Evolutionary conservation across 2,888 invertebrate species (phyloP).

Genomic region (Polydrusus tereticollis): DNA sequence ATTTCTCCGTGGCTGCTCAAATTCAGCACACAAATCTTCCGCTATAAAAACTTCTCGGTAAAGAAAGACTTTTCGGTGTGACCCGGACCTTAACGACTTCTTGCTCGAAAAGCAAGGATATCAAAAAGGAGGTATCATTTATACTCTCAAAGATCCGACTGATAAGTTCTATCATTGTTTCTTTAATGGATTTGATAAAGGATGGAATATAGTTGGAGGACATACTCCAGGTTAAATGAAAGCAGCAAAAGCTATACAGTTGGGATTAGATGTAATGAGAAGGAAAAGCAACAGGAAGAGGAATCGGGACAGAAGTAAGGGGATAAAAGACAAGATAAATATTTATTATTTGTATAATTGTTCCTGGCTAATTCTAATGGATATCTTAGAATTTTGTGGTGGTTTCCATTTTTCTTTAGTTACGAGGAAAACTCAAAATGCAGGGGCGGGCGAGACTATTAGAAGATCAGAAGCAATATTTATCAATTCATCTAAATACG

Average conservation of each 20-base stretch:
- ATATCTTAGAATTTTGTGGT: slow-evolving; percentile 25
- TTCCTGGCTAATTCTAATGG: slow-evolving; percentile 47
- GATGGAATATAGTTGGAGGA: neutral
- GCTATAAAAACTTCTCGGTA: slow-evolving; percentile 42
- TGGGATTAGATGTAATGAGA: slow-evolving; percentile 62
- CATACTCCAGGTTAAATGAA: neutral
- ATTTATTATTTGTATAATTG: slow-evolving; percentile 66
- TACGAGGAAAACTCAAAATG: neutral
- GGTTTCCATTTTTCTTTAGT: neutral
- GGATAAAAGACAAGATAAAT: slow-evolving; percentile 64
- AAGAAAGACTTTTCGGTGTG: slow-evolving; percentile 39
- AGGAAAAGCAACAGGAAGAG: slow-evolving; percentile 64
- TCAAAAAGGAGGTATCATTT: slow-evolving; percentile 26
- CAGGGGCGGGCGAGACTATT: neutral
- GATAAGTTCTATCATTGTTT: neutral
- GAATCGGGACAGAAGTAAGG: slow-evolving; percentile 64
- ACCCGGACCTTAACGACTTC: slow-evolving; percentile 37
- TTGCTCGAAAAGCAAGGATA: slow-evolving; percentile 51
- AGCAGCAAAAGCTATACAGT: slow-evolving; percentile 51
- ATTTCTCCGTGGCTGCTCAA: slow-evolving; percentile 35
- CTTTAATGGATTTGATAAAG: neutral
- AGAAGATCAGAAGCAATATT: no score
- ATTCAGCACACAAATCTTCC: slow-evolving; percentile 47
- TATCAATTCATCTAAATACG: no score
- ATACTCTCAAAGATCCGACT: neutral